phyloP scores from a whole-genome alignment of 2,113 vertebrate genomes.

The Baryphthengus martii region DNA sequence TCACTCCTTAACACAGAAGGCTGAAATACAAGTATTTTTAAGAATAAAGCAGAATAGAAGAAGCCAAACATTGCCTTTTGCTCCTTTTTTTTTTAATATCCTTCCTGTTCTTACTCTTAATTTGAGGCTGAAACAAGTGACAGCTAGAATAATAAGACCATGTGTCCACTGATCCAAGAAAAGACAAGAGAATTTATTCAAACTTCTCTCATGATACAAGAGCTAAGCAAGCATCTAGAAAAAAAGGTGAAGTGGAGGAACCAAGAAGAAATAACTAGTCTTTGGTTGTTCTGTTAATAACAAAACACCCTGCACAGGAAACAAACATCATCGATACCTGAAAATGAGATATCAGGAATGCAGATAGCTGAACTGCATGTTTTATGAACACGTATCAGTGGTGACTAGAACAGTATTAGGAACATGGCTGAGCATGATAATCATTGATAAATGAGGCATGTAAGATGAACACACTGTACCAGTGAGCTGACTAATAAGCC shows the following conservation, averaged over 20 bases:
- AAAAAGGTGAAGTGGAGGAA: fast-evolving
- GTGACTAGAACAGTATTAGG: neutral
- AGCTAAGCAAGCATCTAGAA: neutral
- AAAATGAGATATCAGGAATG: neutral
- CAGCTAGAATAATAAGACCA: neutral
- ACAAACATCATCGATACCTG: neutral
- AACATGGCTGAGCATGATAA: neutral
- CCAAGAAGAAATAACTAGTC: neutral
- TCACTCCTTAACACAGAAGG: neutral
- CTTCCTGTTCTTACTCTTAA: neutral
- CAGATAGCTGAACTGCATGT: neutral
- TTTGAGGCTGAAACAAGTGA: neutral
- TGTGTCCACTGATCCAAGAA: neutral
- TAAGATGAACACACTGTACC: neutral
- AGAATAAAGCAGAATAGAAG: neutral
- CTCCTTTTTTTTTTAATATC: neutral
- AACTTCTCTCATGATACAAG: neutral
- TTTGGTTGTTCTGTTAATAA: neutral
- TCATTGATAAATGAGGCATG: neutral
- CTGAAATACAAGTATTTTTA: neutral
- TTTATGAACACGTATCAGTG: fast-evolving
- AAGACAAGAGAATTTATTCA: neutral
- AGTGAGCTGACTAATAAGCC: neutral
- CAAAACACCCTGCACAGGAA: neutral
- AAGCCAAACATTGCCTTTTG: neutral